Percentiles rank a stretch among this genome's conserved stretches.
Conservation (phyloP, 1,140 invertebrate species). For the Formica selysi region DNA sequence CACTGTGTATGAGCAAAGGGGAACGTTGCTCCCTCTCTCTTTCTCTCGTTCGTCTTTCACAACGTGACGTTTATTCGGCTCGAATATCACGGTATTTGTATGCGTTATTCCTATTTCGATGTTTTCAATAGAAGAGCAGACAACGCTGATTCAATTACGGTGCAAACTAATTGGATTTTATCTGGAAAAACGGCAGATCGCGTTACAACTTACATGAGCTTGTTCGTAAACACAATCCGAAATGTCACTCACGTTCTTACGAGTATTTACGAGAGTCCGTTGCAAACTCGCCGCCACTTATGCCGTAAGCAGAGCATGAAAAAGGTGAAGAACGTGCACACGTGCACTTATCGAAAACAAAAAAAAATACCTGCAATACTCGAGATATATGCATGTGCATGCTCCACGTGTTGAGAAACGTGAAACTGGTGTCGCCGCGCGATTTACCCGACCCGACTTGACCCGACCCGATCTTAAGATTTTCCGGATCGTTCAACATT, state of each 20-base stretch:
- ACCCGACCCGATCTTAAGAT: conserved; percentile 39
- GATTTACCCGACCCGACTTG: conserved; percentile 16
- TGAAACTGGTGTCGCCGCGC: neutral
- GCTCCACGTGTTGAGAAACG: conserved; percentile 12
- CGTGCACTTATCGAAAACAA: conserved; percentile 57
- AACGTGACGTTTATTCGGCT: conserved; percentile 3
- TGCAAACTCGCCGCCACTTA: conserved; percentile 69
- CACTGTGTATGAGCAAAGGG: conserved; percentile 12
- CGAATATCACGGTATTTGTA: conserved; percentile 8
- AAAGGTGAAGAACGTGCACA: conserved; percentile 73
- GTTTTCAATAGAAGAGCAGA: neutral
- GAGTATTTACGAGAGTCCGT: conserved; percentile 55
- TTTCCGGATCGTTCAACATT: conserved; percentile 45
- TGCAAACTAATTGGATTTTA: conserved; percentile 1
- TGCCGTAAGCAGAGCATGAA: conserved; percentile 79
- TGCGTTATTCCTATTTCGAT: neutral
- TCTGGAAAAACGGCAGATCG: conserved; percentile 1
- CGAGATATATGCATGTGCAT: conserved; percentile 1
- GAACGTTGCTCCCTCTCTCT: neutral
- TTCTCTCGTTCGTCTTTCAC: neutral
- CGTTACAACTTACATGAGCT: conserved; percentile 15
- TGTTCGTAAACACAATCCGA: conserved; percentile 39
- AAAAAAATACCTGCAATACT: conserved; percentile 2
- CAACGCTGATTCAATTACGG: conserved; percentile 7
- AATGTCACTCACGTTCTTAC: conserved; percentile 61